Evolutionary conservation across 37 sponge, comb jelly and placozoan species (phyloP).

Genomic region (Bolinopsis microptera): DNA sequence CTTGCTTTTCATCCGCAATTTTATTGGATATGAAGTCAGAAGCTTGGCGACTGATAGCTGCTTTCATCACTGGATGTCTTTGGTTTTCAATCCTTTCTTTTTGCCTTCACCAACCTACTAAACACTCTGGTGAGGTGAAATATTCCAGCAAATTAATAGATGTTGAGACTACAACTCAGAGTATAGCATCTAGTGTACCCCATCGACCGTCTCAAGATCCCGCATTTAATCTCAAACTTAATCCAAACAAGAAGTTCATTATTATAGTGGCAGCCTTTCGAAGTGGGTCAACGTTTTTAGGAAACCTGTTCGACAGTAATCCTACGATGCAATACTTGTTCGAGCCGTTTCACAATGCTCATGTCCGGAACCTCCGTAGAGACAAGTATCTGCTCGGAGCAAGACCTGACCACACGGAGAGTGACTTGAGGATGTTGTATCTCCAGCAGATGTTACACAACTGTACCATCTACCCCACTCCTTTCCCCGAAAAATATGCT

Average conservation of each 20-base stretch:
- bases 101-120: neutral
- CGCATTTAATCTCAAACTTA: neutral
- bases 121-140: too few relatives aligned
- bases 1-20: too few relatives aligned
- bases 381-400: neutral
- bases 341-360: neutral
- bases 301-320: neutral
- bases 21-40: neutral
- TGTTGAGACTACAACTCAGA: neutral
- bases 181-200: neutral
- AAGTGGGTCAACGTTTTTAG: conserved; percentile 5
- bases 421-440: conserved; percentile 1
- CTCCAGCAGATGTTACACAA: conserved; percentile 6
- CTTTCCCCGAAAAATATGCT: neutral
- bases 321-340: neutral
- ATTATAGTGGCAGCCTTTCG: neutral
- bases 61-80: neutral
- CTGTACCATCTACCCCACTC: neutral
- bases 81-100: neutral
- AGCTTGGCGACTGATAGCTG: neutral
- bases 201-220: neutral
- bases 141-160: neutral
- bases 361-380: neutral
- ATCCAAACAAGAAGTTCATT: neutral
- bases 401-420: neutral